Evolutionary conservation across 2,888 invertebrate species (phyloP).

Genomic region (Xylophagus ater): DNA sequence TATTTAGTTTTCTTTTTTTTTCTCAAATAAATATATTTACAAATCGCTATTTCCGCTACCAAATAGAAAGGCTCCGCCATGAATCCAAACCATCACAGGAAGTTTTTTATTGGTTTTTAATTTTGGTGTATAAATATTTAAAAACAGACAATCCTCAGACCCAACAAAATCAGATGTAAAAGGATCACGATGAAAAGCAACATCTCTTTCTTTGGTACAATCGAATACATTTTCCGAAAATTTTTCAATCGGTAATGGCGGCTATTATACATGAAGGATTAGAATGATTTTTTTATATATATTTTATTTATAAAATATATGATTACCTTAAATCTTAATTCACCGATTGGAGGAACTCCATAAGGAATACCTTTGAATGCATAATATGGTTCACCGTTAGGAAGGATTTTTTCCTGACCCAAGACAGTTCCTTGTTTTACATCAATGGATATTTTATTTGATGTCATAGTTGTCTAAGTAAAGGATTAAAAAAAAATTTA

Average conservation of each 20-base stretch:
- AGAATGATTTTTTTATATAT: background rate
- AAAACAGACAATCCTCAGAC: conserved; percentile 33
- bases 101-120: conserved; percentile 18
- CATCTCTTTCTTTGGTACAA: conserved; percentile 29
- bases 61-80: conserved; percentile 34
- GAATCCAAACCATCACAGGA: conserved; percentile 37
- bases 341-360: conserved; percentile 45
- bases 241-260: conserved; percentile 30
- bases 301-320: background rate
- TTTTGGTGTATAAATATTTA: conserved; percentile 34
- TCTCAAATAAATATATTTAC: conserved; percentile 23
- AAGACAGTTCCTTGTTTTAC: conserved; percentile 42
- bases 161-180: conserved; percentile 23
- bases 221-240: conserved; percentile 28
- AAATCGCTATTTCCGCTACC: conserved; percentile 31
- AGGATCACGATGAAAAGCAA: conserved; percentile 30
- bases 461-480: too few relatives aligned
- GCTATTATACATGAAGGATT: conserved; percentile 22
- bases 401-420: conserved; percentile 36
- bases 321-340: conserved; percentile 34
- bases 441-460: conserved; percentile 22
- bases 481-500: too few relatives aligned
- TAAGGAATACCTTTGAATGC: conserved; percentile 47
- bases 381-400: conserved; percentile 37
- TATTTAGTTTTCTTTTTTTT: too few relatives aligned